Evolutionary conservation across 2,888 invertebrate species (phyloP), one percentile per base, ranked within the genome.

Genomic region (Scelioninae gen. 1): DNA sequence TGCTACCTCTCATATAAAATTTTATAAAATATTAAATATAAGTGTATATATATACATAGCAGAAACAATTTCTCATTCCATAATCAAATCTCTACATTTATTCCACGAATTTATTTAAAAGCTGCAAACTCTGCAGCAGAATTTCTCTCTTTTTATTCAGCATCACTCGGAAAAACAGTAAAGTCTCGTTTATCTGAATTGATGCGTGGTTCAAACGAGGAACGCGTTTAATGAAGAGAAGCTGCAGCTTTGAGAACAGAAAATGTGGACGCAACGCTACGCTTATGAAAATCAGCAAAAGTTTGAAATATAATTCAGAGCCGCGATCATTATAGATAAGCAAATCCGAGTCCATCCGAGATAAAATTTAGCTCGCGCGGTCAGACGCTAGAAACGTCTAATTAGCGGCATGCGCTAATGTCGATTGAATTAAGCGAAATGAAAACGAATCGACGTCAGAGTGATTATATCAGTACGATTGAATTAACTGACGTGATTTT

Each of bases 251-350:
- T 62, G 31, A 51, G 62, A 72, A 60, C 38, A 58, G 47, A 13
- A 47, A 1, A 34, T 29, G 40, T 32, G 13, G 15, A 32, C 8
- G 38, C 49, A 58, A 55, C 49, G 58, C 23, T 34, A 16, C 38
- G 51, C 60, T 75, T 75, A 56, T 56, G 49, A 65, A 75, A 75
- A 66, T 66, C 65, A 75, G 58, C 49, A 31, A 56, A 75, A 75
- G 43, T 58, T 63, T n/a, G n/a, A n/a, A 43, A 51, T 66, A 51
- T 68, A 66, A 51, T 49, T 13, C 16, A 49, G 15, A 40, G 43
- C 23, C 10, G 34, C 13, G 74, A 11, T 45, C 13, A 45, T 56
- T 13, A 15, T 7, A 65, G 74, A 74, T 74, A 63, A 65, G 49
- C 34, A 74, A 63, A 74, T 53, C 45, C 43, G 49, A 10, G 13